phyloP scores from a whole-genome alignment of 2,888 invertebrate species.

The Cheilosia vulpina region DNA sequence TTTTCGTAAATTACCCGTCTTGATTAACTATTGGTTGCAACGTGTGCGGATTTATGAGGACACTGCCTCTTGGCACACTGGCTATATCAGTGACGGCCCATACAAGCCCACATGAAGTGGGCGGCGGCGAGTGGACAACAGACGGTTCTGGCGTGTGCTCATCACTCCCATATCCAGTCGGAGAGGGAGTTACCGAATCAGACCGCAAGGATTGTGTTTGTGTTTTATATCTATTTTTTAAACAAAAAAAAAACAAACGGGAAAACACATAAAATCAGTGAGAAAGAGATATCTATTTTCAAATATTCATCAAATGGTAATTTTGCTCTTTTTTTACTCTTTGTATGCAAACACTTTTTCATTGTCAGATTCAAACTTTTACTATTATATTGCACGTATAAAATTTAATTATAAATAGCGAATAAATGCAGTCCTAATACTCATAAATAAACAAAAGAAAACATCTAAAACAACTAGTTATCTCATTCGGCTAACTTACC shows the following conservation, averaged over 20 bases:
- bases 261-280: slow-evolving; percentile 73
- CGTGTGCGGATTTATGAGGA: slow-evolving; percentile 92
- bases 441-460: slow-evolving; percentile 32
- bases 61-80: slow-evolving; percentile 93
- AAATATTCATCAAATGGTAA: slow-evolving; percentile 66
- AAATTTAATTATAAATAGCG: slow-evolving; percentile 64
- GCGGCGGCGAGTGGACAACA: slow-evolving; percentile 78
- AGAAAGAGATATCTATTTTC: slow-evolving; percentile 63
- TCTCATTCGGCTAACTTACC: slow-evolving; percentile 79
- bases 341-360: slow-evolving; percentile 56
- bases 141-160: slow-evolving; percentile 82
- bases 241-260: slow-evolving; percentile 72
- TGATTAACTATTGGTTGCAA: slow-evolving; percentile 84
- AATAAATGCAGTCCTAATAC: slow-evolving; percentile 66
- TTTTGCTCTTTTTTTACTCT: slow-evolving; percentile 49
- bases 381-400: slow-evolving; percentile 59
- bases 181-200: slow-evolving; percentile 91
- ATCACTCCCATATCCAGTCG: slow-evolving; percentile 86
- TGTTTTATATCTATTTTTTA: slow-evolving; percentile 83
- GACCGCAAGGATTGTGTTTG: slow-evolving; percentile 85
- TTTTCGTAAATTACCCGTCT: slow-evolving; percentile 84
- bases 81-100: slow-evolving; percentile 95
- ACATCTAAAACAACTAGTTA: slow-evolving; percentile 2
- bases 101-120: slow-evolving; percentile 85
- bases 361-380: slow-evolving; percentile 58